A percentile compares a stretch with the other conserved stretches of the same genome.
Evolutionary conservation across 2,113 vertebrate genomes (phyloP).

Genomic region (Hystrix cristata): DNA sequence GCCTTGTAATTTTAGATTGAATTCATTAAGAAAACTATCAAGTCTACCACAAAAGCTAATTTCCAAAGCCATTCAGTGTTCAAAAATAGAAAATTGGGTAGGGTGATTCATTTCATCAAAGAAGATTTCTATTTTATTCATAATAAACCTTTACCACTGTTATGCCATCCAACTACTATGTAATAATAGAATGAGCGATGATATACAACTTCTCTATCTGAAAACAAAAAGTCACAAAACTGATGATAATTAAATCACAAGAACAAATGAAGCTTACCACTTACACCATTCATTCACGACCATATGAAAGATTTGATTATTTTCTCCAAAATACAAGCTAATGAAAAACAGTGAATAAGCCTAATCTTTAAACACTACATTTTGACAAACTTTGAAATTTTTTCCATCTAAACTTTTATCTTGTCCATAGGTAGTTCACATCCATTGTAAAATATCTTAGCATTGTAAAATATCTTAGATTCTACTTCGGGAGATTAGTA

Average conservation of each 20-base stretch:
- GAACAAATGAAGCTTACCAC: neutral
- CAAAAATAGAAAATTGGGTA: neutral
- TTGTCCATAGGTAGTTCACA: neutral
- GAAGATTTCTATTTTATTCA: neutral
- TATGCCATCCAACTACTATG: neutral
- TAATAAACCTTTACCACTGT: neutral
- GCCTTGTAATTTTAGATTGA: constrained; percentile 8
- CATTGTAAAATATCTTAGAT: neutral
- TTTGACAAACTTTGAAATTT: neutral
- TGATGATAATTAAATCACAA: neutral
- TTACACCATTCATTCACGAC: neutral
- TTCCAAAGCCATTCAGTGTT: neutral
- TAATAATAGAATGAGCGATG: neutral
- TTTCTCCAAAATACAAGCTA: neutral
- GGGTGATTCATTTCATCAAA: neutral
- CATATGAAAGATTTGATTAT: neutral
- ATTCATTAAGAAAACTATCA: constrained; percentile 50
- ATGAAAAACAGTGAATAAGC: neutral
- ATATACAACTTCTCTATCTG: neutral
- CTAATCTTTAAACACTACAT: neutral
- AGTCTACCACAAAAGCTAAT: constrained; percentile 13
- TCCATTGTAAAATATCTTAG: neutral
- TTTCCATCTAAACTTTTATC: neutral
- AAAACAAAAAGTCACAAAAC: neutral
- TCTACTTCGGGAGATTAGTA: neutral